phyloP scores from a whole-genome alignment of 2,888 invertebrate genomes.

The Pterostichus niger region DNA sequence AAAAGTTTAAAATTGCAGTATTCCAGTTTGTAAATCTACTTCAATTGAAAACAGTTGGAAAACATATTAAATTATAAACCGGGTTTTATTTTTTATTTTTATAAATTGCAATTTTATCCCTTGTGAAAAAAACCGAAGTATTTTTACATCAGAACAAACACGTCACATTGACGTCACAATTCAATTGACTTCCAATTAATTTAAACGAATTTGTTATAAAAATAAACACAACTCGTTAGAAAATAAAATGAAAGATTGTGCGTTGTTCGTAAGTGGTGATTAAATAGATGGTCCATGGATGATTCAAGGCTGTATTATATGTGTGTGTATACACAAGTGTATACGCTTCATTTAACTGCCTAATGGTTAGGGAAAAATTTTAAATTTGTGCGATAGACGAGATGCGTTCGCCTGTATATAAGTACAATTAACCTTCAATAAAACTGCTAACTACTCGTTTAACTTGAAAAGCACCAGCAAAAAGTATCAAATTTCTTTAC shows the following conservation, averaged over 20 bases:
- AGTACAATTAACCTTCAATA: conserved; percentile 25
- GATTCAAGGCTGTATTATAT: conserved; percentile 10
- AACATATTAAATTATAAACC: no score
- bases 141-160: not conserved
- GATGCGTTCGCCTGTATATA: not conserved
- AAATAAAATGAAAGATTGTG: conserved; percentile 16
- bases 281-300: not conserved
- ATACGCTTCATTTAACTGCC: conserved; percentile 34
- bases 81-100: no score
- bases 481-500: not conserved
- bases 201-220: not conserved
- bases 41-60: no score
- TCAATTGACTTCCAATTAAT: not conserved
- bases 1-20: no score
- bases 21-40: no score
- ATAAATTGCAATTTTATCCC: no score
- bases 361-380: conserved; percentile 20
- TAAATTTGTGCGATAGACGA: conserved; percentile 27
- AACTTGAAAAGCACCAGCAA: not conserved
- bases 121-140: no score
- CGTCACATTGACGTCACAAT: not conserved
- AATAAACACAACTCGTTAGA: conserved; percentile 14
- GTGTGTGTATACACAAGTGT: conserved; percentile 7
- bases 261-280: not conserved
- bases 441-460: not conserved